A percentile compares a stretch with the other conserved stretches of the same genome.
These are phyloP conservation scores for Pristionchus japonicus DNA, from an alignment of 2,888 invertebrate species.

Conservation along the genomic window DNA sequence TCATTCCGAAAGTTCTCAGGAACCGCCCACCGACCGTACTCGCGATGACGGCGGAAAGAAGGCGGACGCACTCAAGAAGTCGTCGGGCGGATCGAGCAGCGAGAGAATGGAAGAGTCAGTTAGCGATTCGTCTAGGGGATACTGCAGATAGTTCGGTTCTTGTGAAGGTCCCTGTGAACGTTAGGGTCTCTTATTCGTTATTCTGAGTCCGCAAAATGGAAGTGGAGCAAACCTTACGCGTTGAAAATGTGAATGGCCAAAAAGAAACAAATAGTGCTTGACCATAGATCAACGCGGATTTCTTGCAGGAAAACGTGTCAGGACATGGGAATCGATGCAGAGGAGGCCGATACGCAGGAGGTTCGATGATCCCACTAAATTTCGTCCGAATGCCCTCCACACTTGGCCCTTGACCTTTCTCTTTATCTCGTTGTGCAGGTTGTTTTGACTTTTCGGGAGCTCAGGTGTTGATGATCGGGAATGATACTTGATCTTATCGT, in stretches of 20 bases:
- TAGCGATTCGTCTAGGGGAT: neutral
- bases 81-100: neutral
- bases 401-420: no score
- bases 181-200: no score
- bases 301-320: neutral
- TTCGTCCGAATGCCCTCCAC: no score
- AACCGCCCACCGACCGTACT: neutral
- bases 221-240: no score
- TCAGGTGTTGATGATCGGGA: neutral
- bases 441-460: neutral
- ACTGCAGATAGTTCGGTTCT: no score
- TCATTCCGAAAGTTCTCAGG: no score
- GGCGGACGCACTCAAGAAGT: neutral
- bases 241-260: no score
- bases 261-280: no score
- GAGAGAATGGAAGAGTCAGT: neutral
- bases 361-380: no score
- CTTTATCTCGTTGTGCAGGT: no score
- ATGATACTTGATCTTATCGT: neutral
- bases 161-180: no score
- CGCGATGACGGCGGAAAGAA: neutral
- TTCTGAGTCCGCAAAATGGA: neutral
- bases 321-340: neutral
- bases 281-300: no score
- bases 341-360: neutral